Evolutionary conservation across 2,113 vertebrate species (phyloP).

Genomic region (Gila orcuttii): DNA sequence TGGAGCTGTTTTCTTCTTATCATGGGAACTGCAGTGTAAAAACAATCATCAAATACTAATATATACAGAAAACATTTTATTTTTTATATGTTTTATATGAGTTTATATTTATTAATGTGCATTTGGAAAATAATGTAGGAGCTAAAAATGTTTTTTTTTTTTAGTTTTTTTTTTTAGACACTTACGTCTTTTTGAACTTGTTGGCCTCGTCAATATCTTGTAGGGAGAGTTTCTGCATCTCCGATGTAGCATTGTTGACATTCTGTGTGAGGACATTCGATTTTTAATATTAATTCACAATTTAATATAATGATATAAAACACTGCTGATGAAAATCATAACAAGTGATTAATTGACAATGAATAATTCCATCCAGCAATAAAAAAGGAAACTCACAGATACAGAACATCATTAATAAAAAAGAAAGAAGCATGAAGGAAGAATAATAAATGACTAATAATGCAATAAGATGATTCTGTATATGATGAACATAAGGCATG

Average conservation of each 20-base stretch:
- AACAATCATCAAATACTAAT: background rate
- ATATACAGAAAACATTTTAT: background rate
- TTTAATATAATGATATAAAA: background rate
- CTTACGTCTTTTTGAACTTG: slow-evolving; percentile 76
- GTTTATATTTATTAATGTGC: too few species aligned
- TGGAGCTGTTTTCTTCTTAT: slow-evolving; percentile 69
- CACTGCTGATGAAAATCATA: background rate
- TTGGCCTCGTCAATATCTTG: slow-evolving; percentile 50
- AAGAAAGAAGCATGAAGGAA: background rate
- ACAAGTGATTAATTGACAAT: slow-evolving; percentile 33
- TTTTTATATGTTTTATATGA: background rate
- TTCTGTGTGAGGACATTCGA: slow-evolving; percentile 27
- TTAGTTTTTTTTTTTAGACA: slow-evolving; percentile 7
- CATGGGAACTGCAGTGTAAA: slow-evolving; percentile 65
- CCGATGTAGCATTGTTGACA: slow-evolving; percentile 45
- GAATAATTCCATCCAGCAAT: background rate
- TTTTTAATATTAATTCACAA: background rate
- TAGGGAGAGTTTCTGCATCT: slow-evolving; percentile 66
- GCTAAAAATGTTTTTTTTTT: background rate
- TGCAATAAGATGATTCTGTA: background rate
- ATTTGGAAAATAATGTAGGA: background rate
- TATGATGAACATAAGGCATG: background rate
- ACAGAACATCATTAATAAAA: slow-evolving; percentile 51
- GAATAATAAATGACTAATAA: background rate
- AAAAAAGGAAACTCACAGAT: background rate